Evolutionary conservation across 2,113 vertebrate species (phyloP).

Genomic region (Rhea pennata): DNA sequence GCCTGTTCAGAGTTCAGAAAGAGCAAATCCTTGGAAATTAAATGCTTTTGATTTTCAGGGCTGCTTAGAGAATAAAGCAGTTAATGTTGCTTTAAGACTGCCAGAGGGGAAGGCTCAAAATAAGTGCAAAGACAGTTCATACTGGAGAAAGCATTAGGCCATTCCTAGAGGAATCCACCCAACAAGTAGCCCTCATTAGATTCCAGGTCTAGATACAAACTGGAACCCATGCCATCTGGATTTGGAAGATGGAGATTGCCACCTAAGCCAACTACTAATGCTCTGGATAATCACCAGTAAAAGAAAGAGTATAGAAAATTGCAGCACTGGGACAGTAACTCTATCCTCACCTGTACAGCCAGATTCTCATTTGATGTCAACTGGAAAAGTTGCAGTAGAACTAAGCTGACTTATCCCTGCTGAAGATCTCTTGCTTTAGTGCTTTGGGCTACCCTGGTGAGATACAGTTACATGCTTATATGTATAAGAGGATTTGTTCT

Average conservation of each 20-base stretch:
- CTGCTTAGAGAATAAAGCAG: neutral
- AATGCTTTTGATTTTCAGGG: neutral
- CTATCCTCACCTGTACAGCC: neutral
- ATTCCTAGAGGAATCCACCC: neutral
- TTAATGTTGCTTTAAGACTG: neutral
- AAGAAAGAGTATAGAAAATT: neutral
- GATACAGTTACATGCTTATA: neutral
- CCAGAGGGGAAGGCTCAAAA: neutral
- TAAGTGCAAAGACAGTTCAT: neutral
- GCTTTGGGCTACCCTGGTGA: neutral
- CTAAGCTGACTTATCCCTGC: neutral
- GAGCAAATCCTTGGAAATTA: neutral
- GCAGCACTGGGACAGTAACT: neutral
- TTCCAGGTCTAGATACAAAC: neutral
- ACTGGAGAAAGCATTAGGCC: neutral
- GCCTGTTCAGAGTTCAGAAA: neutral
- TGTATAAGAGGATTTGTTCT: conserved; percentile 13
- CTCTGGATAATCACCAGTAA: neutral
- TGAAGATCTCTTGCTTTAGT: conserved; percentile 2
- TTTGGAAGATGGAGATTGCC: neutral
- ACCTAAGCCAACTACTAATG: neutral
- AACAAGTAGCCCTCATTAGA: neutral
- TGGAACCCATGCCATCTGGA: neutral
- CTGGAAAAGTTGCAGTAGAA: neutral
- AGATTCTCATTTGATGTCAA: neutral